Conservation (phyloP, 2,888 invertebrate species). For the Rhaphigaster nebulosa region DNA sequence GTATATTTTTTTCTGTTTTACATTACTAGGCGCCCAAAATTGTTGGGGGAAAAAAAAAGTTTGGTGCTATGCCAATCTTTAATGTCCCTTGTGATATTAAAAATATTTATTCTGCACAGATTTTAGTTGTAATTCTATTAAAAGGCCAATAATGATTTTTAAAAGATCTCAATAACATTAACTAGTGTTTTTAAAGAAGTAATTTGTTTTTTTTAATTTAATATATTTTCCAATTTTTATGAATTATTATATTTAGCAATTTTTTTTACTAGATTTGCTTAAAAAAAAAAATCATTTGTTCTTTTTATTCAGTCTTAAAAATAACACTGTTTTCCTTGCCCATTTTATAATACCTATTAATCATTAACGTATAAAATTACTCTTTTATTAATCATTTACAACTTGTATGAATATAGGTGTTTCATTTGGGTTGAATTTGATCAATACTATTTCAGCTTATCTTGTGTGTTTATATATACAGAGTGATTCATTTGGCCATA, state of each 20-base stretch:
- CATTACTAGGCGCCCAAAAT: background rate
- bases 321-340: background rate
- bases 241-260: background rate
- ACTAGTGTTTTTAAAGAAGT: no score
- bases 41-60: background rate
- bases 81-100: background rate
- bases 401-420: background rate
- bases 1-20: background rate
- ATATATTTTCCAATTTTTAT: background rate
- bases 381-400: background rate
- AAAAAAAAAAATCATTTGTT: background rate
- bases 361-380: background rate
- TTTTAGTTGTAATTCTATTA: background rate
- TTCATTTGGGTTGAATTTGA: background rate
- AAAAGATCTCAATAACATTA: no score
- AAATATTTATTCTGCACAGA: background rate
- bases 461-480: conserved; percentile 51
- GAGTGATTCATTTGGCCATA: background rate
- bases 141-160: background rate
- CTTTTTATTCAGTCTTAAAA: background rate
- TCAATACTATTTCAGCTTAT: conserved; percentile 22
- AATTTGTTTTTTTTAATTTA: no score
- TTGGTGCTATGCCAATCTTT: background rate
- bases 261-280: background rate
- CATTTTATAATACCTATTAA: background rate